Evolutionary conservation across 2,113 vertebrate species (phyloP).

Genomic region (Cranoglanis bouderius): DNA sequence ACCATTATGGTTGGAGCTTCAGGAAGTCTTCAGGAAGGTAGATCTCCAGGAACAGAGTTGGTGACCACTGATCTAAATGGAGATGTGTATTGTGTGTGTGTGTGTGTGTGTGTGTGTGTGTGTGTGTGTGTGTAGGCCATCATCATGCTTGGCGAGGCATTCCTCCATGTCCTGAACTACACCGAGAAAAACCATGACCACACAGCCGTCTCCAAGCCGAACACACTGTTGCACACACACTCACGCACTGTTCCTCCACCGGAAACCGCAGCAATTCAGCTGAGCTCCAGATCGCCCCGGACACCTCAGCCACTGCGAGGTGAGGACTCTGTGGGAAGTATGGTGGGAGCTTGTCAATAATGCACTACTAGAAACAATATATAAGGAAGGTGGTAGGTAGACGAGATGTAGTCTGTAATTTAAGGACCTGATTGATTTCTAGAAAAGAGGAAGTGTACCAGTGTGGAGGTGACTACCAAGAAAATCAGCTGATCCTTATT

Average conservation of each 20-base stretch:
- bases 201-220: no score
- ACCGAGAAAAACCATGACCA: slow-evolving; percentile 1
- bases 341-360: background rate
- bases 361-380: background rate
- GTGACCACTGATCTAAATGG: background rate
- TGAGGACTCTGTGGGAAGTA: slow-evolving; percentile 2
- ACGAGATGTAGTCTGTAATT: background rate
- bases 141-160: slow-evolving; percentile 56
- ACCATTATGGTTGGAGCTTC: no score
- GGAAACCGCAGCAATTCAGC: background rate
- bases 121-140: background rate
- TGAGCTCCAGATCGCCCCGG: slow-evolving; percentile 24
- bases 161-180: slow-evolving; percentile 48
- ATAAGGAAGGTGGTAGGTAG: background rate
- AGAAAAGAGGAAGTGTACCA: background rate
- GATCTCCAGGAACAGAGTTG: no score
- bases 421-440: background rate
- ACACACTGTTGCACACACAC: background rate
- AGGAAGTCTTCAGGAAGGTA: no score
- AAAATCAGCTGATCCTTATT: background rate
- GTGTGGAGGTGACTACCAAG: background rate
- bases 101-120: slow-evolving; percentile 10
- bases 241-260: background rate
- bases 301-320: slow-evolving; percentile 29
- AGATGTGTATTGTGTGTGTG: background rate